These are phyloP conservation scores for Meganola albula DNA, from an alignment of 2,888 invertebrate genomes.

Conservation along the genomic window DNA sequence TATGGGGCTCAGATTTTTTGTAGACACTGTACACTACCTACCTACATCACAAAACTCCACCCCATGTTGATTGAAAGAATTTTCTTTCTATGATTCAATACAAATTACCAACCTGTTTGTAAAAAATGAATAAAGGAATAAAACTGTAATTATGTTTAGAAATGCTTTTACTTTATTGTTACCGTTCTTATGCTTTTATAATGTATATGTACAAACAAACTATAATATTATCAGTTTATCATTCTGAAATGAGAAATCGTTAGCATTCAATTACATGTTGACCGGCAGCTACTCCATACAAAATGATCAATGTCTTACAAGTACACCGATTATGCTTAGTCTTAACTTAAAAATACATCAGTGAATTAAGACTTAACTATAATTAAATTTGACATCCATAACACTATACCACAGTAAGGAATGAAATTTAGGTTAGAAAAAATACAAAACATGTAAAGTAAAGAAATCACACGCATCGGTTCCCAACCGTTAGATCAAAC, in stretches of 20 bases:
- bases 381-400: constrained; percentile 64
- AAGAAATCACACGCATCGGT: constrained; percentile 55
- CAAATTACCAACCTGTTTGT: background rate
- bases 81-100: background rate
- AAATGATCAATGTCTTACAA: constrained; percentile 56
- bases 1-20: too few relatives aligned
- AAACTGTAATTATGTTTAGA: constrained; percentile 56
- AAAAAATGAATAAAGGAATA: too few relatives aligned
- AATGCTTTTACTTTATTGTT: constrained; percentile 74
- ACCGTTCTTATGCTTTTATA: constrained; percentile 72
- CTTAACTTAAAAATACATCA: constrained; percentile 71
- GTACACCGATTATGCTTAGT: constrained; percentile 71
- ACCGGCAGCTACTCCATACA: constrained; percentile 49
- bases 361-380: constrained; percentile 56
- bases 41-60: too few relatives aligned
- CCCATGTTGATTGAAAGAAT: background rate
- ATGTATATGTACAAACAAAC: constrained; percentile 77
- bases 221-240: constrained; percentile 71
- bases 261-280: constrained; percentile 58
- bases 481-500: constrained; percentile 35
- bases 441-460: constrained; percentile 43
- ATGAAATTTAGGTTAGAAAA: constrained; percentile 65
- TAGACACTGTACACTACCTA: too few relatives aligned
- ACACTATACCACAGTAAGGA: constrained; percentile 75
- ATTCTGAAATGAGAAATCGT: constrained; percentile 69